Conservation (phyloP, 2,113 vertebrate genomes). For the Onychostruthus taczanowskii region DNA sequence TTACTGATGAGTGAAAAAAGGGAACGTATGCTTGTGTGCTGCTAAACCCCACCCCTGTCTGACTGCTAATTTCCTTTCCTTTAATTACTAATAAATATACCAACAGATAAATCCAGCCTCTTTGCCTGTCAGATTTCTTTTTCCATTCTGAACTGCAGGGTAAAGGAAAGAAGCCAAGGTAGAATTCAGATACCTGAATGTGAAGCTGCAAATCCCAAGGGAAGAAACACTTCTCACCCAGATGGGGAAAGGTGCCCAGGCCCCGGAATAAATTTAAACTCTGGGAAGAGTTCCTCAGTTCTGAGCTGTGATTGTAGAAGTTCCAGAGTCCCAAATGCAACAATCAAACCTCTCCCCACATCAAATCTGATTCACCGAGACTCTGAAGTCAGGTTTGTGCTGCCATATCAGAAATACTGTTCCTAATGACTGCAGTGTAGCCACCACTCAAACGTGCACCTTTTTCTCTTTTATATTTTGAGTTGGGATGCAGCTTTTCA, state of each 20-base stretch:
- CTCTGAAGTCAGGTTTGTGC: background rate
- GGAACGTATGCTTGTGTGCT: background rate
- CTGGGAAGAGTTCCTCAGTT: background rate
- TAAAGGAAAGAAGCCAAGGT: background rate
- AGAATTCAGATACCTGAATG: background rate
- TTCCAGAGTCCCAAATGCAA: background rate
- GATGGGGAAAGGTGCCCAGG: background rate
- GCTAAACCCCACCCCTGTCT: background rate
- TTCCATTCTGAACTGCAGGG: fast-evolving
- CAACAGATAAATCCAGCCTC: background rate
- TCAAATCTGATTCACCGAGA: background rate
- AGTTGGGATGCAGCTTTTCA: background rate
- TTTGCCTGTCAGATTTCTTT: background rate
- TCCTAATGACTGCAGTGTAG: background rate
- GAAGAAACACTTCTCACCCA: background rate
- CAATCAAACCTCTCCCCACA: background rate
- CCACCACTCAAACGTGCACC: background rate
- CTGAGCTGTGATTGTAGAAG: background rate
- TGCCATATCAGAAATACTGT: background rate
- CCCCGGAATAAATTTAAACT: background rate
- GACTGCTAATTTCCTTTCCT: background rate
- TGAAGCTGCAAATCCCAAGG: background rate
- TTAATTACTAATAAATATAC: background rate
- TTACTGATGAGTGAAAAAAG: background rate
- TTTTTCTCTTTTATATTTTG: background rate